Evolutionary conservation across 2,113 vertebrate genomes (phyloP).

Genomic region (Hemicordylus capensis): DNA sequence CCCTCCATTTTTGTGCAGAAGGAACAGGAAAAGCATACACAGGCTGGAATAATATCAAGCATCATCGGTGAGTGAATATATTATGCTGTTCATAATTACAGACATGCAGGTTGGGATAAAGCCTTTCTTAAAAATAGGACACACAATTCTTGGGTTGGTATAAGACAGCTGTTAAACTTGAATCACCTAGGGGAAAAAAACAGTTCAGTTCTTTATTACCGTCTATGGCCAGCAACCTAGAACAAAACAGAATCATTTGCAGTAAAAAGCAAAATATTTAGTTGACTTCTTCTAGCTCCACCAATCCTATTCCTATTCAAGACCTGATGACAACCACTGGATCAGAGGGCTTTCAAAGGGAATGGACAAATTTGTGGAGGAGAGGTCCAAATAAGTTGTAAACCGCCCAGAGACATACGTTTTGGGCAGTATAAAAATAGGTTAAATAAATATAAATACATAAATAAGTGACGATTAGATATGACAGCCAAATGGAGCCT

Average conservation of each 20-base stretch:
- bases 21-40: not conserved
- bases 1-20: not conserved
- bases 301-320: not conserved
- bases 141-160: not conserved
- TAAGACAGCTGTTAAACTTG: not conserved
- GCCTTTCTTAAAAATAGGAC: not conserved
- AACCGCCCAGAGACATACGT: too few species aligned
- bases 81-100: constrained; percentile 14
- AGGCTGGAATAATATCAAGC: not conserved
- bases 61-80: not conserved
- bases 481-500: too few species aligned
- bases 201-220: too few species aligned
- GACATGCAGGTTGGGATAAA: not conserved
- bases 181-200: not conserved
- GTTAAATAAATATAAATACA: too few species aligned
- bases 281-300: not conserved
- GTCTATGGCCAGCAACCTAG: not conserved
- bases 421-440: too few species aligned
- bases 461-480: too few species aligned
- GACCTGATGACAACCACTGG: not conserved
- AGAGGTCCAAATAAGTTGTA: not conserved
- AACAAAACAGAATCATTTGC: not conserved
- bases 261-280: not conserved
- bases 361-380: not conserved
- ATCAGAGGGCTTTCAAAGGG: not conserved